phyloP scores from a whole-genome alignment of 2,113 vertebrate species.

The Melanostigma gelatinosum region DNA sequence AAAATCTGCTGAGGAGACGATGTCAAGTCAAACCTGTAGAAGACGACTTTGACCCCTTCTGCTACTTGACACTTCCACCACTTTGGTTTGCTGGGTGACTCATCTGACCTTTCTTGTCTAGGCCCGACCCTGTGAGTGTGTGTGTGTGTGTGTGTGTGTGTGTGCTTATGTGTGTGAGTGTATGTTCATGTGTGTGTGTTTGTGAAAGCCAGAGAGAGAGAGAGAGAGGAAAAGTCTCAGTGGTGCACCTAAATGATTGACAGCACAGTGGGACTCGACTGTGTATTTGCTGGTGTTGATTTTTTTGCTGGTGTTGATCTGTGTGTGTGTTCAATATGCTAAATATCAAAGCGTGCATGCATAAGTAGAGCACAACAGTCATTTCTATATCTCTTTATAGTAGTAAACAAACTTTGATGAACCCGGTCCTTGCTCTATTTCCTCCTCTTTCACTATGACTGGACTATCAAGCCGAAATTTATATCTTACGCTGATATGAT shows the following conservation, averaged over 20 bases:
- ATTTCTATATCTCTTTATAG: constrained; percentile 65
- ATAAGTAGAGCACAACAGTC: constrained; percentile 54
- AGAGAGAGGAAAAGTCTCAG: constrained; percentile 30
- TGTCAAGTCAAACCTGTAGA: constrained; percentile 17
- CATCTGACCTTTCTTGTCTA: constrained; percentile 65
- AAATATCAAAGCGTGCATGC: constrained; percentile 49
- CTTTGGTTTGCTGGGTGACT: constrained; percentile 50
- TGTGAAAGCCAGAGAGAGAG: constrained; percentile 13
- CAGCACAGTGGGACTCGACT: constrained; percentile 15
- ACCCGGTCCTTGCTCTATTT: constrained; percentile 23
- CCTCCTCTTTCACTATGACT: constrained; percentile 71
- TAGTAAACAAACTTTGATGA: constrained; percentile 59
- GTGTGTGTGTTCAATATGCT: constrained; percentile 20
- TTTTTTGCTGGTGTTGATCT: not conserved
- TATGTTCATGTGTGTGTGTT: not conserved
- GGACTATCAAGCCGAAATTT: constrained; percentile 22
- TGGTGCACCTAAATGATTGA: constrained; percentile 49
- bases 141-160: constrained; percentile 18
- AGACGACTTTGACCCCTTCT: not conserved
- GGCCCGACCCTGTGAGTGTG: constrained; percentile 31
- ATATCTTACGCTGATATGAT: constrained; percentile 9
- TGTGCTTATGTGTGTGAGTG: not conserved
- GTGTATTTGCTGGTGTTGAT: constrained; percentile 28
- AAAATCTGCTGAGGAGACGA: not conserved
- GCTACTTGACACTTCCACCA: constrained; percentile 17